These are phyloP conservation scores for Zoroaster sp. DNA, from an alignment of 53 echinoderm and acorn worm genomes.

Conservation along the genomic window DNA sequence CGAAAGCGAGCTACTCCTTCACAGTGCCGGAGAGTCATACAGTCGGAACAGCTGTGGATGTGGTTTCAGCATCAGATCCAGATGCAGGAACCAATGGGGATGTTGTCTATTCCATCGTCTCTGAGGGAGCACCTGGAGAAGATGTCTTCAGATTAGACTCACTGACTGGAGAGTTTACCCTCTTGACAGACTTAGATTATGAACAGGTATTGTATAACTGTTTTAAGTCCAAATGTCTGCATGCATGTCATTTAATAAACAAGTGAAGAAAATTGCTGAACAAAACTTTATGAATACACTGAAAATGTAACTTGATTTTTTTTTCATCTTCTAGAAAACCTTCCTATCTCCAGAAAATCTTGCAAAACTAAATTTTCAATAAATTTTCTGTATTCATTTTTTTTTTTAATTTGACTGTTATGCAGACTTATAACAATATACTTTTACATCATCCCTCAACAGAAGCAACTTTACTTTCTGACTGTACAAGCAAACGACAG, in stretches of 20 bases:
- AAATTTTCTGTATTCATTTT: background rate
- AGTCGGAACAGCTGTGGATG: constrained; percentile 55
- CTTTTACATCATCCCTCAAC: background rate
- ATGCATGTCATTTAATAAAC: no score
- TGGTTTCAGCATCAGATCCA: constrained; percentile 72
- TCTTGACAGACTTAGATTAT: constrained; percentile 71
- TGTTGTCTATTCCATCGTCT: constrained; percentile 74
- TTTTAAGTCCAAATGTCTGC: no score
- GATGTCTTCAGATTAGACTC: constrained; percentile 79
- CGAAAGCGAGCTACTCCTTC: constrained; percentile 72
- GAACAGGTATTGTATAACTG: constrained; percentile 91
- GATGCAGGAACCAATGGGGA: constrained; percentile 84
- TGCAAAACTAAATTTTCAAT: background rate
- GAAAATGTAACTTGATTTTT: no score
- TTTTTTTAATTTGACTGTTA: no score
- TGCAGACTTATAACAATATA: no score
- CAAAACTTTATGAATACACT: no score
- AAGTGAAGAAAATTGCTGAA: no score
- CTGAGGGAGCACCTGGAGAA: constrained; percentile 87
- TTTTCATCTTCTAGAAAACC: no score
- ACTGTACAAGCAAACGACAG: constrained; percentile 75
- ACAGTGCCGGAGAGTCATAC: constrained; percentile 68
- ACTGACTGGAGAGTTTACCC: constrained; percentile 69
- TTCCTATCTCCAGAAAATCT: background rate
- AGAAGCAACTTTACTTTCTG: constrained; percentile 85